Conservation (phyloP, 2,113 vertebrate species). For the Abramis brama region DNA sequence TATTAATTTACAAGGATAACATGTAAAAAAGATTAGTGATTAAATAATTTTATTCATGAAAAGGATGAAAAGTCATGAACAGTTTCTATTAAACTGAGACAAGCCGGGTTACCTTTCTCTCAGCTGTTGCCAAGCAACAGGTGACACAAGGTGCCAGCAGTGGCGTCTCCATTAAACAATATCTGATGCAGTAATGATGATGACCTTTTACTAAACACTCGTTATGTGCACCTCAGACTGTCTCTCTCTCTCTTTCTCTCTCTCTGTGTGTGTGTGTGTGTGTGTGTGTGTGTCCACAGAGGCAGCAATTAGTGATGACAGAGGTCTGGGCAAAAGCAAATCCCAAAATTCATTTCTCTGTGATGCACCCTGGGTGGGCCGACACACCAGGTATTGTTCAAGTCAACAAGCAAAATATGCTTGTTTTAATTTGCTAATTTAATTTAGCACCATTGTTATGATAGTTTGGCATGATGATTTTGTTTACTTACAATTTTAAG, state of each 20-base stretch:
- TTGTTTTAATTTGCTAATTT: neutral
- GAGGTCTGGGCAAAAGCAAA: constrained; percentile 77
- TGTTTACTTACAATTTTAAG: neutral
- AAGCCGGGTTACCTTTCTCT: constrained; percentile 19
- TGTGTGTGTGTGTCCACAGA: constrained; percentile 64
- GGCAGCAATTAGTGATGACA: constrained; percentile 84
- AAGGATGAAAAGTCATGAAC: constrained; percentile 25
- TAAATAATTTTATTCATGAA: constrained; percentile 13
- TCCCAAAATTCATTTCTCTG: constrained; percentile 78
- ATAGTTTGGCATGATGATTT: neutral
- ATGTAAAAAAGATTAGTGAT: neutral
- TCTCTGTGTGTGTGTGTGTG: neutral
- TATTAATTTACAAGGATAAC: neutral
- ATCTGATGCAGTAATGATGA: constrained; percentile 48
- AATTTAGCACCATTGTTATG: neutral
- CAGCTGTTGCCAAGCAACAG: constrained; percentile 56
- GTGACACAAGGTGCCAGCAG: constrained; percentile 34
- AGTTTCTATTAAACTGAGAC: constrained; percentile 14
- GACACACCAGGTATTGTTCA: constrained; percentile 78
- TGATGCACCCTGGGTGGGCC: constrained; percentile 81
- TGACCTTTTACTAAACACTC: constrained; percentile 54
- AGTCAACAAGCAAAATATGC: neutral
- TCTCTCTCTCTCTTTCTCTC: no score
- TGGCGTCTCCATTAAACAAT: constrained; percentile 22
- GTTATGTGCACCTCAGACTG: neutral